Percentiles rank a stretch among this genome's conserved stretches.
phyloP scores from a whole-genome alignment of 2,797 vertebrate species.

The Schizopygopsis pylzovi region DNA sequence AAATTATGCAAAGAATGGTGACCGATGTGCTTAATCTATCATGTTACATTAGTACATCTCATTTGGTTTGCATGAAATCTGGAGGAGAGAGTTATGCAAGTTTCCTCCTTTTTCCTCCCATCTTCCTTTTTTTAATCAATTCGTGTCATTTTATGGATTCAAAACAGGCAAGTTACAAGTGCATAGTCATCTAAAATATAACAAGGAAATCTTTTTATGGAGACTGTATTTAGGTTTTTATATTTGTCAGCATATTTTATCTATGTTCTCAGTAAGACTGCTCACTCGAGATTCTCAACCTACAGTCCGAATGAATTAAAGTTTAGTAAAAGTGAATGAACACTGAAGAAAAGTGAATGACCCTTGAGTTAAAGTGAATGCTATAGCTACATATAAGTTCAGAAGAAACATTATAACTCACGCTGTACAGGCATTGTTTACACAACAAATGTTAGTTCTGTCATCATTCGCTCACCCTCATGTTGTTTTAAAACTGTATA shows the following conservation, averaged over 20 bases:
- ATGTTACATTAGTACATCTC: constrained; percentile 41
- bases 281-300: neutral
- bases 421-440: neutral
- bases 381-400: neutral
- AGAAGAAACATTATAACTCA: neutral
- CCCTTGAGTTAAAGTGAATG: neutral
- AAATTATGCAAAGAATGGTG: constrained; percentile 57
- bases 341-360: neutral
- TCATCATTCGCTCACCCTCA: neutral
- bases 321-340: constrained; percentile 6
- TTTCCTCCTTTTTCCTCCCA: constrained; percentile 12
- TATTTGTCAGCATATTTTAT: neutral
- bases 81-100: constrained; percentile 34
- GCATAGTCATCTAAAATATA: constrained; percentile 11
- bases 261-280: neutral
- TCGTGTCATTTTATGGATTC: neutral
- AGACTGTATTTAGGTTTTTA: neutral
- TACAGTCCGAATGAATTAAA: neutral
- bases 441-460: neutral
- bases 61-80: constrained; percentile 45
- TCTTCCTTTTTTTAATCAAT: constrained; percentile 14
- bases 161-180: constrained; percentile 5
- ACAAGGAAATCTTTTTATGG: constrained; percentile 1
- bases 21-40: constrained; percentile 53
- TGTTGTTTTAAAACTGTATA: neutral